Base-by-base conservation (phyloP, 2,113 vertebrate species). In the Struthidea cinerea region DNA sequence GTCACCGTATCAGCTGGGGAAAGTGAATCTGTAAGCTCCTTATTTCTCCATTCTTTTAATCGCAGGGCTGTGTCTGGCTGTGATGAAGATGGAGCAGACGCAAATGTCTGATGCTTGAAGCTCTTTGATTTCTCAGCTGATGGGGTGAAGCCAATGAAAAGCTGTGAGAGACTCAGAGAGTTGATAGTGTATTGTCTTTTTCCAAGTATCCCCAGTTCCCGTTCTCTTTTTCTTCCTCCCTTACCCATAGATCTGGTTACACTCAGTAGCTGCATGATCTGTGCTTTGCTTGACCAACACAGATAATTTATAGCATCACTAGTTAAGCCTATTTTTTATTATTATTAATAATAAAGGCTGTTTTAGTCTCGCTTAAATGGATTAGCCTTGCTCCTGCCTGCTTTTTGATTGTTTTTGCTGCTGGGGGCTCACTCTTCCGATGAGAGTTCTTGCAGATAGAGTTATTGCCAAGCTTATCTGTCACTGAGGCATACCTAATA, bases 21-120 rank as follows among this genome's bases (percentile, higher is more conserved):
- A 91, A 95, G 95, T 84, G 95, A 88, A 90, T 92, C 73, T 92
- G 56, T 95, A 92, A 96, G 96, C 96, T 97, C 84, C 96, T 97
- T 97, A 97, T 95, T 97, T 94, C 84, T 67, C 86, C 94, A 96
- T 97, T 93, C 96, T 96, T 97, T 94, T 97, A 97, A 94, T 97
- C 80, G 16, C 30, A 6, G 64, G 56, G 16, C 89, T 92, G 77
- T 61, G 89, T 69, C 94, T 97, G 96, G 70, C 96, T 94, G 94
- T 97, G 97, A 97, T 96, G 96, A 97, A 97, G 97, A 97, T 95
- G 93, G 94, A 97, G 91, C 96, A 93, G 89, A 92, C 16, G 8
- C 92, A 96, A 89, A 95, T 90, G 91, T 92, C 87, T 95, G 77
- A 63, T 95, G 93, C 96, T 97, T 64, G 89, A 94, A 96, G 95